Conservation (phyloP, 1,140 invertebrate genomes). For the Phymorhynchus buccinoides region DNA sequence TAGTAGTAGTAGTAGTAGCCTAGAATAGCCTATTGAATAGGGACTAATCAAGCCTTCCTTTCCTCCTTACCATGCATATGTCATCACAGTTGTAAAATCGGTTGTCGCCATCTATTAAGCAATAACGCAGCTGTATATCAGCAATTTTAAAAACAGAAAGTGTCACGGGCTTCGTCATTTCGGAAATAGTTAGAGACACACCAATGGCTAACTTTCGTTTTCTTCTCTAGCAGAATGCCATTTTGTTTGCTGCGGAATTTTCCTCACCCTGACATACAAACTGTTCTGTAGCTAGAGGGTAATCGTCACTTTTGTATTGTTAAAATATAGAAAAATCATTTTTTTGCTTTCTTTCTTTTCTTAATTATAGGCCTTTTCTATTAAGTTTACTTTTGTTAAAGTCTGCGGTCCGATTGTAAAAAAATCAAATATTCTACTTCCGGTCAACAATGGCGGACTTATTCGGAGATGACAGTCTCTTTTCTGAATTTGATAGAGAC, state of each 20-base stretch:
- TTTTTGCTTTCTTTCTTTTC: no score
- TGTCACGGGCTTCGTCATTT: background rate
- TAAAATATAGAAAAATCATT: no score
- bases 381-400: background rate
- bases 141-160: background rate
- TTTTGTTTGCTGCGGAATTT: background rate
- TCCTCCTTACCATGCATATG: background rate
- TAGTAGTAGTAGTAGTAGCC: no score
- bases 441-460: slow-evolving; percentile 56
- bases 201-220: background rate
- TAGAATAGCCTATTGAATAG: no score
- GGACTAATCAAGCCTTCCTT: background rate
- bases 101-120: slow-evolving; percentile 5
- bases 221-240: background rate
- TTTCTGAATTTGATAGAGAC: slow-evolving; percentile 69
- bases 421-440: background rate
- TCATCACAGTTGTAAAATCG: background rate
- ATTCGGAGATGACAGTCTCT: slow-evolving; percentile 65
- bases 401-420: background rate
- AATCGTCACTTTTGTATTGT: no score
- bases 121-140: slow-evolving; percentile 16
- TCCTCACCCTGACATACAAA: no score
- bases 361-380: no score
- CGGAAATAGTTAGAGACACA: background rate
- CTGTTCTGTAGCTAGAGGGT: no score